These are phyloP conservation scores for Circaetus gallicus DNA, from an alignment of 2,113 vertebrate genomes.

Conservation along the genomic window DNA sequence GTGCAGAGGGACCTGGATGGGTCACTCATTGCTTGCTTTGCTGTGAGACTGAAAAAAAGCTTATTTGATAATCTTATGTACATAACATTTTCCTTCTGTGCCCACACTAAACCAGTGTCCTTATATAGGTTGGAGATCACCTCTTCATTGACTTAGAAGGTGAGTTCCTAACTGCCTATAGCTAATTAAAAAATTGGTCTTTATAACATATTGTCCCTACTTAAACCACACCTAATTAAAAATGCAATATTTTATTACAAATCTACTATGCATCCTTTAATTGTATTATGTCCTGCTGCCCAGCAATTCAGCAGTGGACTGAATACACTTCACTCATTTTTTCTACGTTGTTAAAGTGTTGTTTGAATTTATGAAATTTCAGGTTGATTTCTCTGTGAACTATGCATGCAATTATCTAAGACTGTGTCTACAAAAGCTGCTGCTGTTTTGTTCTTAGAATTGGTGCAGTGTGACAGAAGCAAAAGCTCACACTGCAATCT, in stretches of 20 bases:
- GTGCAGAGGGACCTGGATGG: not conserved
- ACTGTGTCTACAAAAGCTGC: not conserved
- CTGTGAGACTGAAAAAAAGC: rapidly evolving
- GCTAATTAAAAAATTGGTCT: not conserved
- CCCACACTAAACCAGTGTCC: not conserved
- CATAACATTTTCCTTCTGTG: not conserved
- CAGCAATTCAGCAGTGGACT: not conserved
- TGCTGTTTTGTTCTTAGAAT: not conserved
- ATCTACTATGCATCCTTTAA: not conserved
- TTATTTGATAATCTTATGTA: not conserved
- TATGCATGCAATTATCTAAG: not conserved
- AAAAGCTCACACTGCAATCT: not conserved
- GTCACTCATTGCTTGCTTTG: not conserved
- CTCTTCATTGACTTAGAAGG: not conserved
- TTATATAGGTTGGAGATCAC: not conserved
- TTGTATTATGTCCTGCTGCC: not conserved
- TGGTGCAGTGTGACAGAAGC: not conserved
- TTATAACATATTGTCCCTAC: not conserved
- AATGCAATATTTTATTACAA: not conserved
- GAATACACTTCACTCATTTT: not conserved
- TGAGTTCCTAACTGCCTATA: not conserved
- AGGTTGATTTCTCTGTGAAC: not conserved
- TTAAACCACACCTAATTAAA: not conserved
- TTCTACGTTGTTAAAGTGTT: not conserved
- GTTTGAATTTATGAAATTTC: not conserved